phyloP scores from a whole-genome alignment of 2,113 vertebrate genomes.

The Sphaerodactylus townsendi region DNA sequence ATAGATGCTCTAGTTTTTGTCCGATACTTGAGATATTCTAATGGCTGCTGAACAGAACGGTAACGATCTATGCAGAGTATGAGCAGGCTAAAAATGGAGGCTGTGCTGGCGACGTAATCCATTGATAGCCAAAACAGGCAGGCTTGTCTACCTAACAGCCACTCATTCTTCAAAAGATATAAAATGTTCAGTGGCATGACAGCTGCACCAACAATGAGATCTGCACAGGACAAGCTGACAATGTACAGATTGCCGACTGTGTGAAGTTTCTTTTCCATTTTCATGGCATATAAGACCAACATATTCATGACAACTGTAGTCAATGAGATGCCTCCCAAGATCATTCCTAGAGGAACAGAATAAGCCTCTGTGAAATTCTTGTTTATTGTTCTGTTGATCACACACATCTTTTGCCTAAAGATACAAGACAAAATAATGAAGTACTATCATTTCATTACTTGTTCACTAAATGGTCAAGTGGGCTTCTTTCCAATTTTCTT shows the following conservation, averaged over 20 bases:
- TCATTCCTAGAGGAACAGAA: constrained; percentile 75
- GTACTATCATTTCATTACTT: not conserved
- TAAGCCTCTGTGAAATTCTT: constrained; percentile 60
- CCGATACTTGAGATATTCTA: constrained; percentile 88
- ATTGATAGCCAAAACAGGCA: constrained; percentile 98
- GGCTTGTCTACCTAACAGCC: constrained; percentile 80
- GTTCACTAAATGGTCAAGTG: not conserved
- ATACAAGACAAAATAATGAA: not conserved
- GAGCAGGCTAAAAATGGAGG: constrained; percentile 94
- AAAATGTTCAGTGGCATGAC: constrained; percentile 94
- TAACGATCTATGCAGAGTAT: constrained; percentile 92
- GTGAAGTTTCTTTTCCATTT: constrained; percentile 87
- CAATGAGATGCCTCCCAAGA: constrained; percentile 84
- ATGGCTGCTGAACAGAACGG: constrained; percentile 88
- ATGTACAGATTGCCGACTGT: constrained; percentile 95
- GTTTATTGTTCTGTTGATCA: constrained; percentile 53
- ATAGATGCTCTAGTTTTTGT: constrained; percentile 82
- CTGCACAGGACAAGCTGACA: constrained; percentile 89
- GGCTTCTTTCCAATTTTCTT: constrained; percentile 21
- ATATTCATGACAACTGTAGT: constrained; percentile 90
- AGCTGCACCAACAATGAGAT: constrained; percentile 88
- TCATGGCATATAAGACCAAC: constrained; percentile 88
- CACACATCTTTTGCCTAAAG: constrained; percentile 57
- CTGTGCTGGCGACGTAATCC: constrained; percentile 96
- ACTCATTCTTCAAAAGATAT: constrained; percentile 79